Percentiles rank a stretch among this genome's conserved stretches.
Evolutionary conservation across 2,888 invertebrate genomes (phyloP).

Genomic region (Subacronicta megacephala): DNA sequence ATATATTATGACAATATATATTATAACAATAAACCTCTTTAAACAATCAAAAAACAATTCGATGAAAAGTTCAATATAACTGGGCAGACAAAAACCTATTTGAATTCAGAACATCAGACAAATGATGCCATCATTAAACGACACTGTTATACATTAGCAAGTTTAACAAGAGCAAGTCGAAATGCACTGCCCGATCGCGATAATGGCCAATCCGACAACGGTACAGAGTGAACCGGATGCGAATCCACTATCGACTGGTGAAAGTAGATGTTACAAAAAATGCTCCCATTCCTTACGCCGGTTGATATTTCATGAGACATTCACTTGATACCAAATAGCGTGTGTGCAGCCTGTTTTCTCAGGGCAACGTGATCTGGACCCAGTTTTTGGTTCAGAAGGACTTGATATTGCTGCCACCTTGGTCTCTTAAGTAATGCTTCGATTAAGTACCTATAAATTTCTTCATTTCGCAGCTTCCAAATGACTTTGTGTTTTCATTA

Average conservation of each 20-base stretch:
- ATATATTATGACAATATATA: no score
- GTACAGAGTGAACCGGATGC: constrained; percentile 84
- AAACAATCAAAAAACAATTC: not conserved
- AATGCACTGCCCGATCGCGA: constrained; percentile 70
- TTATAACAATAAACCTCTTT: not conserved
- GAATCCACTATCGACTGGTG: constrained; percentile 84
- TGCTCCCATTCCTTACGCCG: constrained; percentile 86
- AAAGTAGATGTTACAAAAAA: constrained; percentile 89
- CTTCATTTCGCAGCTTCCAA: not conserved
- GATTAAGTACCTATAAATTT: no score
- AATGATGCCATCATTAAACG: constrained; percentile 33
- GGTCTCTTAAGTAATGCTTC: constrained; percentile 6
- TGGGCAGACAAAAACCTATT: constrained; percentile 1
- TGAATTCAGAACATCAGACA: constrained; percentile 14
- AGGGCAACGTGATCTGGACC: constrained; percentile 48
- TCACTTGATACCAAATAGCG: constrained; percentile 73
- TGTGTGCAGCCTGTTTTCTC: constrained; percentile 57
- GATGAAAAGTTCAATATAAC: not conserved
- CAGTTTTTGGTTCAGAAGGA: constrained; percentile 35
- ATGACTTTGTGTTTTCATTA: no score
- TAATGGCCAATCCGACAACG: constrained; percentile 79
- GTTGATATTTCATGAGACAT: constrained; percentile 87
- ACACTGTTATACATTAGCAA: constrained; percentile 31
- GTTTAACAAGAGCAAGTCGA: constrained; percentile 58
- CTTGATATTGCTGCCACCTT: constrained; percentile 12